Base-by-base conservation (phyloP, 2,113 vertebrate species). In the Hiodon alosoides region DNA sequence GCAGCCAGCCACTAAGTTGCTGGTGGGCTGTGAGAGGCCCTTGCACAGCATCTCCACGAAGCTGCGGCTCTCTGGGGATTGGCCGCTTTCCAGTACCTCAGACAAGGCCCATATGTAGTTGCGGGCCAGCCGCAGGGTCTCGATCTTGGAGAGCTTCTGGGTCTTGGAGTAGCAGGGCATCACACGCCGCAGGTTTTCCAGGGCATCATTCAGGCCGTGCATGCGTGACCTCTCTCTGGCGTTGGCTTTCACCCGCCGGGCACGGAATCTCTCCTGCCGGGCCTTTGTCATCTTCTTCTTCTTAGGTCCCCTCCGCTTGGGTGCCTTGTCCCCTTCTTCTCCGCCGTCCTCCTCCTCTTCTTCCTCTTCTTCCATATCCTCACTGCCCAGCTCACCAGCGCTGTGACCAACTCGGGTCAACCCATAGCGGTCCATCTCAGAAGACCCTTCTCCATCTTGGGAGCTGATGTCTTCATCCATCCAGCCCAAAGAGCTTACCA, bases 141-240 rank as follows among this genome's bases (percentile, higher is more conserved):
- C 97, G 7, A 99, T 99, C 85, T 99, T 99, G 76, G 96, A 98
- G 52, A 99, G 84, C 67, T 99, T 99, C 71, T 99, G 97, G 0
- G 96, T 98, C 75, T 98, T 99, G 77, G 97, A 98, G 85, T 97
- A 97, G 77, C 97, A 99, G n/a, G 97, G 97, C 96, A 99, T 98
- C 53, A 99, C 96, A 76, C 89, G 81, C 54, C 97, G 85, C 74
- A 99, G 89, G 82, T 89, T 97, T 58, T 99, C 96, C 74, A 99
- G 86, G 7, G 97, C 96, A 1, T 98, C 96, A 0, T 99, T 99
- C 61, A 99, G 86, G 0, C 97, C 97, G 0, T 99, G 97, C 97
- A 99, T 98, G 51, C 97, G 82, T 0, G 93, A 94, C 11, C 97
- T 89, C 74, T 99, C 97, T 16, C 97, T 90, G 60, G 97, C 95